Evolutionary conservation across 2,113 vertebrate species (phyloP).

Genomic region (Rhynchomys soricoides): DNA sequence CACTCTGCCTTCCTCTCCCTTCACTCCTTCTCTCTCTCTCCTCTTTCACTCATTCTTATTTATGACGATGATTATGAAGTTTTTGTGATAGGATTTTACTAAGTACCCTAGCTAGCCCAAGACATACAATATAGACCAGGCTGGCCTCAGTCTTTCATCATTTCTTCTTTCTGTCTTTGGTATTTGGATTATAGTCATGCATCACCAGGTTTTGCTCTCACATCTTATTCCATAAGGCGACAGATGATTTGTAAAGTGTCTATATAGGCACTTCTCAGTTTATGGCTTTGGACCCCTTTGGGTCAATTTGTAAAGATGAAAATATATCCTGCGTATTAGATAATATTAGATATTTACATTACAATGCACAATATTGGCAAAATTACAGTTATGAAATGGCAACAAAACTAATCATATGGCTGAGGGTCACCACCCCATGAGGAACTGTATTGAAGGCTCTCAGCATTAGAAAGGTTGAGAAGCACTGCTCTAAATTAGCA

Average conservation of each 20-base stretch:
- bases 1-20: rapidly evolving
- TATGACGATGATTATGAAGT: neutral
- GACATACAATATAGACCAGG: neutral
- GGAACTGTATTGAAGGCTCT: neutral
- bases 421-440: too few relatives aligned
- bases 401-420: neutral
- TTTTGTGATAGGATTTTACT: neutral
- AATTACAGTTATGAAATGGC: neutral
- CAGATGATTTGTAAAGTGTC: neutral
- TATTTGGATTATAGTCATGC: neutral
- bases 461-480: neutral
- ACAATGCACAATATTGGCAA: too few relatives aligned
- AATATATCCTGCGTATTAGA: neutral
- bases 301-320: neutral
- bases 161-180: too few relatives aligned
- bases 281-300: neutral
- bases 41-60: neutral
- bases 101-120: neutral
- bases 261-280: neutral
- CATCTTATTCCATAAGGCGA: too few relatives aligned
- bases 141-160: neutral
- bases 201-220: neutral
- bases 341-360: neutral
- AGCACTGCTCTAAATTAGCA: neutral
- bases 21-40: too few relatives aligned